Evolutionary conservation across 2,797 vertebrate genomes (phyloP).

Genomic region (Tinamus major): DNA sequence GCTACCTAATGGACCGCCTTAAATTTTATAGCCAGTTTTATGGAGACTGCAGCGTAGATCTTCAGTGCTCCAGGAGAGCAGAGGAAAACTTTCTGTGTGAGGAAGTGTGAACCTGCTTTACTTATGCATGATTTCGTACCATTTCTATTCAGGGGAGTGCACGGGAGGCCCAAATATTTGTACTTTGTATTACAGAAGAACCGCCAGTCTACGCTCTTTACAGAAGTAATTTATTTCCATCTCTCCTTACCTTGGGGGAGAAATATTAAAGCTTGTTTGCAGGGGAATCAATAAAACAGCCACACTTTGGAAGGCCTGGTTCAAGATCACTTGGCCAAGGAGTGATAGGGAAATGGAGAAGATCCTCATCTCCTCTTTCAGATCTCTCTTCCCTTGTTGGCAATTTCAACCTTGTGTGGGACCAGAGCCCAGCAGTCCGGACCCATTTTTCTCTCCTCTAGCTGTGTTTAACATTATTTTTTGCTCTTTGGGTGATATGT

Average conservation of each 20-base stretch:
- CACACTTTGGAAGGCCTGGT: background rate
- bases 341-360: rapidly evolving
- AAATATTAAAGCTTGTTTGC: constrained; percentile 29
- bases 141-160: constrained; percentile 48
- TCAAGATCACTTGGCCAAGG: background rate
- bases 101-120: constrained; percentile 30
- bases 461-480: background rate
- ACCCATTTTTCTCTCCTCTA: background rate
- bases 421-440: background rate
- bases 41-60: background rate
- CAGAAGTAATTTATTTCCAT: constrained; percentile 54
- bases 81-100: constrained; percentile 14
- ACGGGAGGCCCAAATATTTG: constrained; percentile 57
- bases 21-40: constrained; percentile 48
- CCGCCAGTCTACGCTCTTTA: background rate
- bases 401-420: rapidly evolving
- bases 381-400: background rate
- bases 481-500: background rate
- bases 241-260: constrained; percentile 31
- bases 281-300: constrained; percentile 23
- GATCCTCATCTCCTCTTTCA: background rate
- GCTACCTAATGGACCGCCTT: background rate
- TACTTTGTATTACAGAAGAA: constrained; percentile 52
- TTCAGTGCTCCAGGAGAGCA: constrained; percentile 43
- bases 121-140: constrained; percentile 39